phyloP scores from a whole-genome alignment of 92 coral and sea anemone genomes.

The Epizoanthus ramosus region DNA sequence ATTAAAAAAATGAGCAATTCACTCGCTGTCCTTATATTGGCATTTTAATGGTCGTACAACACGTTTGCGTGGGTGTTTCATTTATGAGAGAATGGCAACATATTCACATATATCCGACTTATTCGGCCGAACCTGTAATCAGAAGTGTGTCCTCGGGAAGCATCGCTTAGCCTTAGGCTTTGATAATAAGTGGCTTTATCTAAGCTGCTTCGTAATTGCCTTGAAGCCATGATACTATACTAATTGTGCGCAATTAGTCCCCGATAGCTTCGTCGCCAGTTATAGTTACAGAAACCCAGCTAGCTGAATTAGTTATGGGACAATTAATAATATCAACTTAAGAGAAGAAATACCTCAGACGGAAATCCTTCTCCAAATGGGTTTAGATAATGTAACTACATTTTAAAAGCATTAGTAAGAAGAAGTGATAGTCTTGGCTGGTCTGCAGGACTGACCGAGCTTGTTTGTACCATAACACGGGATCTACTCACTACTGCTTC shows the following conservation, averaged over 20 bases:
- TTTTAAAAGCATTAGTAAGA: background rate
- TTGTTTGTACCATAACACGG: background rate
- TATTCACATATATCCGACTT: background rate
- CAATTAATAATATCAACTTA: background rate
- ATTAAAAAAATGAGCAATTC: no score
- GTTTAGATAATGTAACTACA: background rate
- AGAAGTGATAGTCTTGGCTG: no score
- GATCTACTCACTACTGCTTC: background rate
- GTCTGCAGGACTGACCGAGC: no score
- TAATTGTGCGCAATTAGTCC: constrained; percentile 29
- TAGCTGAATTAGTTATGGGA: background rate
- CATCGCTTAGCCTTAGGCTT: background rate
- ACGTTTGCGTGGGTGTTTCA: constrained; percentile 1
- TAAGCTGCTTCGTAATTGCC: constrained; percentile 8
- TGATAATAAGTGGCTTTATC: background rate
- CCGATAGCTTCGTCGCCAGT: constrained; percentile 2
- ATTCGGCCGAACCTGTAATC: constrained; percentile 4
- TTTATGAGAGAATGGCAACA: background rate
- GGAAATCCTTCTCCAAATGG: constrained; percentile 31
- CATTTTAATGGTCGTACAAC: constrained; percentile 25
- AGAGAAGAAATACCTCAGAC: background rate
- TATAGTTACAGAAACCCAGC: background rate
- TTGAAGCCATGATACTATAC: constrained; percentile 7
- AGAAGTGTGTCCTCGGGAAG: background rate
- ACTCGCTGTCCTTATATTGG: constrained; percentile 1